phyloP scores from a whole-genome alignment of 2,113 vertebrate species.

The Pseudopodoces humilis region DNA sequence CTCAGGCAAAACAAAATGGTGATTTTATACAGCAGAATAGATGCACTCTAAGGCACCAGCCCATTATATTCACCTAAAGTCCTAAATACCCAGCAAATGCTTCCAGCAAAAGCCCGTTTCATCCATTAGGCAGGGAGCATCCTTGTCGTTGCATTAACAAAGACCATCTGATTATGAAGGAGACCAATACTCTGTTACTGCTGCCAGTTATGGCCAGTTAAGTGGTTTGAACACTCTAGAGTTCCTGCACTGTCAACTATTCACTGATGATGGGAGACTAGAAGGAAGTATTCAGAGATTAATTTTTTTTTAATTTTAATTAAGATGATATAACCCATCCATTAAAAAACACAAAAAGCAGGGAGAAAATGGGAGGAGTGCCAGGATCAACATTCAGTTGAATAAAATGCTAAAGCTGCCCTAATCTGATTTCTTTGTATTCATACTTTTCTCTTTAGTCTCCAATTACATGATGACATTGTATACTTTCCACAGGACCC shows the following conservation, averaged over 20 bases:
- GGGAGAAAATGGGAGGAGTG: neutral
- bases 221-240: neutral
- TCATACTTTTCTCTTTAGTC: neutral
- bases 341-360: neutral
- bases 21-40: neutral
- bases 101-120: neutral
- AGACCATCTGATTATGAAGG: neutral
- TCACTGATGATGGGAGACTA: neutral
- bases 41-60: neutral
- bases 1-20: neutral
- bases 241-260: neutral
- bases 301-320: neutral
- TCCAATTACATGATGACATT: neutral
- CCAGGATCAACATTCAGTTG: neutral
- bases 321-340: neutral
- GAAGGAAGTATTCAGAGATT: neutral
- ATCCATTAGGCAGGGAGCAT: neutral
- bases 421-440: neutral
- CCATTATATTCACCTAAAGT: neutral
- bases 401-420: neutral
- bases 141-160: neutral
- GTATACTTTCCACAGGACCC: neutral
- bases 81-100: neutral
- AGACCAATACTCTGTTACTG: neutral
- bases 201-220: neutral